Conservation (phyloP, 2,888 invertebrate species). For the Adelognathus sp. region DNA sequence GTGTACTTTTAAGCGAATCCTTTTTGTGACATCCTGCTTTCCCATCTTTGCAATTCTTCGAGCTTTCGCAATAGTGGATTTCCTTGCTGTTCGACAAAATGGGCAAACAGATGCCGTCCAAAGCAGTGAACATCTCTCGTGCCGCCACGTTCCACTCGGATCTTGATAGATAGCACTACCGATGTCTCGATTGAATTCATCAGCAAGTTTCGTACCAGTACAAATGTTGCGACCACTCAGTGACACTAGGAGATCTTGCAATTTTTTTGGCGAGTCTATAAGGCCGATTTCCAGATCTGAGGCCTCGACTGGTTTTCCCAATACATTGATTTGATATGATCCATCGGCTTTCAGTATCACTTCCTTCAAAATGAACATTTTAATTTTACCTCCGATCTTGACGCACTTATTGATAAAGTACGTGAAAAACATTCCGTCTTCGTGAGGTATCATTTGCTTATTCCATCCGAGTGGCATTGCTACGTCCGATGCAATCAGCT, state of each 20-base stretch:
- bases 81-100: constrained; percentile 32
- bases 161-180: constrained; percentile 17
- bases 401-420: no score
- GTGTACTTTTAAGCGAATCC: constrained; percentile 6
- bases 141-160: constrained; percentile 19
- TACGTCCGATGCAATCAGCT: no score
- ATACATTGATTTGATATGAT: constrained; percentile 26
- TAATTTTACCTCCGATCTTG: no score
- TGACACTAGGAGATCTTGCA: constrained; percentile 20
- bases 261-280: constrained; percentile 3
- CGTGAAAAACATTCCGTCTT: no score
- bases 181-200: constrained; percentile 1
- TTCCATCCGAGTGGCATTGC: no score
- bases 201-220: constrained; percentile 24
- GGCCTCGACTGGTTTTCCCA: constrained; percentile 28
- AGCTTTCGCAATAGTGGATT: constrained; percentile 22
- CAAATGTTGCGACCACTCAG: constrained; percentile 19
- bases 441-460: no score
- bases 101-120: constrained; percentile 17
- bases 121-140: constrained; percentile 14
- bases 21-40: not conserved
- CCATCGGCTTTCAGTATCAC: constrained; percentile 17
- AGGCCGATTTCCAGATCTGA: constrained; percentile 5
- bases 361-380: no score
- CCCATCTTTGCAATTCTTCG: constrained; percentile 12